phyloP scores from a whole-genome alignment of 2,888 invertebrate genomes.

The Nephrotoma flavescens region DNA sequence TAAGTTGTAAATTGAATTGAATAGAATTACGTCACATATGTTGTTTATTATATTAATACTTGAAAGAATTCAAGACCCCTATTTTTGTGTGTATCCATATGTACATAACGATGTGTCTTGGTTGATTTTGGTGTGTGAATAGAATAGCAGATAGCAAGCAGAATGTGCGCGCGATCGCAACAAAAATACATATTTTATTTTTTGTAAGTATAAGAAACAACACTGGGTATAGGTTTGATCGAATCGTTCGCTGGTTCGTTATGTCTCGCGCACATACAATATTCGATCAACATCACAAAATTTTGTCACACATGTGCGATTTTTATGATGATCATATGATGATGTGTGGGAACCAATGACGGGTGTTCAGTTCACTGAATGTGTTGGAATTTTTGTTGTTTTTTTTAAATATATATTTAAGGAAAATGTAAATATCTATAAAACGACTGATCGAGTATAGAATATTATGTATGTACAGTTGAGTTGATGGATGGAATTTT shows the following conservation, averaged over 20 bases:
- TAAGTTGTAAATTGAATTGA: constrained; percentile 1
- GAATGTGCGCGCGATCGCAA: background rate
- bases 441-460: background rate
- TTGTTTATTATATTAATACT: background rate
- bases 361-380: constrained; percentile 2
- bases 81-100: background rate
- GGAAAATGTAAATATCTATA: background rate
- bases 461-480: background rate
- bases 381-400: background rate
- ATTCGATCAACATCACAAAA: background rate
- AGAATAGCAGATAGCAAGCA: background rate
- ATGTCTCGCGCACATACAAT: background rate
- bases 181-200: background rate
- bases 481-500: background rate
- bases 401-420: background rate
- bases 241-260: background rate
- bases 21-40: constrained; percentile 2
- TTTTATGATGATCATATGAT: background rate
- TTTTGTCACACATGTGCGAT: background rate
- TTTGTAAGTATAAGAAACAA: background rate
- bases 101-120: background rate
- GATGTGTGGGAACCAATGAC: constrained; percentile 3
- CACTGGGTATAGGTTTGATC: background rate
- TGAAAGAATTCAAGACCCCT: background rate
- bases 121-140: background rate